A percentile compares a stretch with the other conserved stretches of the same genome.
Conservation (phyloP, 2,113 vertebrate species). For the Anguilla rostrata region DNA sequence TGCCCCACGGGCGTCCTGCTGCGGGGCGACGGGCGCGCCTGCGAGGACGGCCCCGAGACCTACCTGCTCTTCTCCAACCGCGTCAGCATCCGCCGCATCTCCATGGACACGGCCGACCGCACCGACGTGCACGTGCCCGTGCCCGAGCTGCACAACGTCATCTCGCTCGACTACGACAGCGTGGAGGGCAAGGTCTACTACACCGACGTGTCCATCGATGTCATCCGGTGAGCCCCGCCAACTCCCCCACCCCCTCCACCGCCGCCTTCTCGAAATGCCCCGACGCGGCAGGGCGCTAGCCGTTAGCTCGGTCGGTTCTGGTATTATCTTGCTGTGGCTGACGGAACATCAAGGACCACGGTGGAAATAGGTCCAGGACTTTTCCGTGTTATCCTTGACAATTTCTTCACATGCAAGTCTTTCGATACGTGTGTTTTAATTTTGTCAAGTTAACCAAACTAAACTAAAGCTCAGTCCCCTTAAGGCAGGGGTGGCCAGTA, state of each 20-base stretch:
- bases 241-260: no score
- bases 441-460: no score
- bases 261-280: background rate
- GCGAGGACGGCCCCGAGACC: conserved; percentile 88
- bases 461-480: no score
- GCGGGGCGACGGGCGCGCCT: conserved; percentile 83
- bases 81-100: conserved; percentile 92
- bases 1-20: conserved; percentile 94
- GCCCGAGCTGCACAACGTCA: conserved; percentile 93
- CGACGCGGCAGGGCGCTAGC: no score
- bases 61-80: conserved; percentile 97
- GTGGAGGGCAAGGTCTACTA: conserved; percentile 94
- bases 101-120: conserved; percentile 90
- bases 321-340: no score
- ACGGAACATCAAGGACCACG: no score
- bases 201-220: conserved; percentile 96
- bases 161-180: conserved; percentile 95
- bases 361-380: no score
- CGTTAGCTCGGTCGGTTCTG: no score
- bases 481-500: no score
- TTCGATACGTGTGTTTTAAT: no score
- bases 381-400: no score
- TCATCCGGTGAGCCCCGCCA: conserved; percentile 80
- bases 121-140: conserved; percentile 91
- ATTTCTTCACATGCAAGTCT: no score